These are phyloP conservation scores for Lemur catta DNA, from an alignment of 2,797 vertebrate species.

Conservation along the genomic window DNA sequence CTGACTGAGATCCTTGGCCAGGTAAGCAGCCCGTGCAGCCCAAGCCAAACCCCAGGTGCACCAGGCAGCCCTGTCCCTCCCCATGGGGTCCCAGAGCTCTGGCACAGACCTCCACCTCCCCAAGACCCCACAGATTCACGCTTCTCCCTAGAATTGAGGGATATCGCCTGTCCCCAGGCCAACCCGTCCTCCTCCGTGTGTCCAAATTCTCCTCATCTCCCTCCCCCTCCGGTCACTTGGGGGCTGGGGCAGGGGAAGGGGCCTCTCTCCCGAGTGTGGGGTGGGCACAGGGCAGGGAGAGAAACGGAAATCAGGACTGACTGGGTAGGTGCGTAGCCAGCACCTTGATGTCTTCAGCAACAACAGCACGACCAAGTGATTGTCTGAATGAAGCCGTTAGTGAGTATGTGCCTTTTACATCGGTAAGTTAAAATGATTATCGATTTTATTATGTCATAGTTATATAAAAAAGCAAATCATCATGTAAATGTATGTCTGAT, in stretches of 20 bases:
- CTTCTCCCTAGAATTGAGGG: neutral
- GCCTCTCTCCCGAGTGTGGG: neutral
- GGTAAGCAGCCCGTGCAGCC: accelerated
- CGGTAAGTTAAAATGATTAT: neutral
- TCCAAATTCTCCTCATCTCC: neutral
- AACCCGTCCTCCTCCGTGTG: neutral
- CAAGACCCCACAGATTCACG: neutral
- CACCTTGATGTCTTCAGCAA: neutral
- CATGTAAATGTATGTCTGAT: neutral
- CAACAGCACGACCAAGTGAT: accelerated
- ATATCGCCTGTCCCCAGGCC: too few relatives aligned
- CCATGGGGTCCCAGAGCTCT: neutral
- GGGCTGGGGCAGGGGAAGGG: accelerated
- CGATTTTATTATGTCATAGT: neutral
- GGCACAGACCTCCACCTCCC: neutral
- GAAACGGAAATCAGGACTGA: neutral
- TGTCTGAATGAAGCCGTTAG: neutral
- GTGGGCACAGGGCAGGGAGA: neutral
- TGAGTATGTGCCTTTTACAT: neutral
- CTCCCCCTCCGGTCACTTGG: neutral
- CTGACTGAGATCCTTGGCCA: too few relatives aligned
- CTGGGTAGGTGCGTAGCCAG: accelerated
- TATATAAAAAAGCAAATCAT: neutral
- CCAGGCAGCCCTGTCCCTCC: neutral
- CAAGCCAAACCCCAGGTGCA: neutral